These are phyloP conservation scores for Poeciliopsis turneri DNA, from an alignment of 2,797 vertebrate species.

Conservation along the genomic window DNA sequence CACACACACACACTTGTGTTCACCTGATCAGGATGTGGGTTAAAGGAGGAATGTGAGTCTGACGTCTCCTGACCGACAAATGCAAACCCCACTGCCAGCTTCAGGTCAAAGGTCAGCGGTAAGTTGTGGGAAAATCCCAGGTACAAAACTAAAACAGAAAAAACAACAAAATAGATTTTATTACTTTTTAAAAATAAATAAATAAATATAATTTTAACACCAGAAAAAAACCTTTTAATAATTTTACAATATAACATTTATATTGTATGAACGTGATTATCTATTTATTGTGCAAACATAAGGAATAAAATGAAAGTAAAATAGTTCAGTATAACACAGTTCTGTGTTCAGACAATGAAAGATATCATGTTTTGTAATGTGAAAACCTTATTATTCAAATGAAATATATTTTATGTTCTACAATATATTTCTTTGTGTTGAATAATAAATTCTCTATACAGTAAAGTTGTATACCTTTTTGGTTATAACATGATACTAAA, in stretches of 20 bases:
- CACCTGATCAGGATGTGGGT: no score
- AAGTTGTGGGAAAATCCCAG: conserved; percentile 63
- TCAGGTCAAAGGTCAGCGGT: conserved; percentile 61
- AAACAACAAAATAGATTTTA: neutral
- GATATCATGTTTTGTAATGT: neutral
- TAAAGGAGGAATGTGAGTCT: no score
- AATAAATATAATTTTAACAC: no score
- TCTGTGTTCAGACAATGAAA: neutral
- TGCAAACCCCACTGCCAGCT: conserved; percentile 49
- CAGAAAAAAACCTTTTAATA: no score
- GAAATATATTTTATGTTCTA: neutral
- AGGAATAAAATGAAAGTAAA: no score
- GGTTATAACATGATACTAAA: neutral
- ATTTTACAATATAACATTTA: no score
- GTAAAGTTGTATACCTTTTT: neutral
- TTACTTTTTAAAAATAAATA: neutral
- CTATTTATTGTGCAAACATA: no score
- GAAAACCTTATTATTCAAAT: neutral
- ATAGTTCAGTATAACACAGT: no score
- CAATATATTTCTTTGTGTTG: neutral
- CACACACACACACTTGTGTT: neutral
- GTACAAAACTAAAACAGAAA: conserved; percentile 66
- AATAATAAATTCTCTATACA: neutral
- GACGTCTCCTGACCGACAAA: conserved; percentile 69
- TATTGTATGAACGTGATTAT: no score